phyloP scores from a whole-genome alignment of 2,113 vertebrate genomes.

The Stegostoma tigrinum region DNA sequence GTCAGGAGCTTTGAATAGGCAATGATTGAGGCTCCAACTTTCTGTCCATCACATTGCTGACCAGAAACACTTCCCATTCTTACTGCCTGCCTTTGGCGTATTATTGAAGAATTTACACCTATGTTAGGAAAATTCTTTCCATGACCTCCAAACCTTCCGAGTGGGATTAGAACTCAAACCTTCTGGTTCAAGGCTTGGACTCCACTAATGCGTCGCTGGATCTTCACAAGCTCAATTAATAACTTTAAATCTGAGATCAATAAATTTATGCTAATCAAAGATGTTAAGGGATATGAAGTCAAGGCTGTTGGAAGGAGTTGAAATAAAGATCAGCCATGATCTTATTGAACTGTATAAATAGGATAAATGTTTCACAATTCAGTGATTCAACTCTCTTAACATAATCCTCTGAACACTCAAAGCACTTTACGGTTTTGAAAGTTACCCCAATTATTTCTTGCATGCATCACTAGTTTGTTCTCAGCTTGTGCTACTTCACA shows the following conservation, averaged over 20 bases:
- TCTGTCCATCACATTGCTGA: no score
- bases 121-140: no score
- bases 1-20: no score
- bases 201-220: no score
- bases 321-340: background rate
- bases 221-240: background rate
- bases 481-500: background rate
- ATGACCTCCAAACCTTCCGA: no score
- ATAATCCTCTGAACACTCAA: conserved; percentile 11
- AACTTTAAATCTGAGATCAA: background rate
- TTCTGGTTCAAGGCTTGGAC: no score
- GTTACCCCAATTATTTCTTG: background rate
- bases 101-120: no score
- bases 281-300: background rate
- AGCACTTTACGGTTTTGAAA: conserved; percentile 17
- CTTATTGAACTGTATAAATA: background rate
- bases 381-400: conserved; percentile 16
- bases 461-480: background rate
- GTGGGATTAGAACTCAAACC: no score
- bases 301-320: background rate
- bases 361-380: background rate
- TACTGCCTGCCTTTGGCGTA: no score
- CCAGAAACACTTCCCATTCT: no score
- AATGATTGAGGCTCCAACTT: no score
- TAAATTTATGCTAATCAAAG: background rate